Evolutionary conservation across 2,888 invertebrate genomes (phyloP).

Genomic region (Gastrophysa polygoni): DNA sequence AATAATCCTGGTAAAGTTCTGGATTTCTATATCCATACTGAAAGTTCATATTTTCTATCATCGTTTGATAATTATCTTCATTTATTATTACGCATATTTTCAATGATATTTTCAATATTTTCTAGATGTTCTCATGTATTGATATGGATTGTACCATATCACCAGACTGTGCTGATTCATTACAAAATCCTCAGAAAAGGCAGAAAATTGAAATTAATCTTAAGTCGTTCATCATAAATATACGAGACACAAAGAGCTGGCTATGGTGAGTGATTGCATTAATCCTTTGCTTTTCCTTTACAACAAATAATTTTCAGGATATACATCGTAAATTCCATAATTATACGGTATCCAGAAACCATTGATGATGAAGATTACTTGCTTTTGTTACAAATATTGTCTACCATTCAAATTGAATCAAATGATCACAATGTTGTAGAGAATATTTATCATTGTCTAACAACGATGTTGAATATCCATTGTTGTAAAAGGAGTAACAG

Average conservation of each 20-base stretch:
- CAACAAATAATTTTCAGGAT: slow-evolving; percentile 46
- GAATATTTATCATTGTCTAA: slow-evolving; percentile 36
- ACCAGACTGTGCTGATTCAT: not conserved
- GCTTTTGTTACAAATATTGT: slow-evolving; percentile 54
- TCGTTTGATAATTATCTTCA: too few relatives aligned
- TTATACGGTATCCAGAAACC: slow-evolving; percentile 56
- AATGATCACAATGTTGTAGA: slow-evolving; percentile 35
- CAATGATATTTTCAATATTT: not conserved
- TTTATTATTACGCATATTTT: too few relatives aligned
- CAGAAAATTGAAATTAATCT: slow-evolving; percentile 38
- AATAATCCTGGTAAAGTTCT: too few relatives aligned
- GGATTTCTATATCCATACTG: too few relatives aligned
- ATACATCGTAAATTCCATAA: slow-evolving; percentile 52
- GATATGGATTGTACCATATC: slow-evolving; percentile 21
- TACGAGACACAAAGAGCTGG: slow-evolving; percentile 55
- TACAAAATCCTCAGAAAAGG: slow-evolving; percentile 34
- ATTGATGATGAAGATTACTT: slow-evolving; percentile 53
- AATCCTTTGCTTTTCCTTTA: not conserved
- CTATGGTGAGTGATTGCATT: slow-evolving; percentile 47
- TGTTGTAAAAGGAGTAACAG: slow-evolving; percentile 2
- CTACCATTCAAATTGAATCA: slow-evolving; percentile 44
- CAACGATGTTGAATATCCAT: slow-evolving; percentile 33
- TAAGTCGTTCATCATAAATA: slow-evolving; percentile 47
- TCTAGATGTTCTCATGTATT: slow-evolving; percentile 28
- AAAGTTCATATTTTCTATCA: too few relatives aligned